These are phyloP conservation scores for Falco naumanni DNA, from an alignment of 2,797 vertebrate genomes.

Conservation along the genomic window DNA sequence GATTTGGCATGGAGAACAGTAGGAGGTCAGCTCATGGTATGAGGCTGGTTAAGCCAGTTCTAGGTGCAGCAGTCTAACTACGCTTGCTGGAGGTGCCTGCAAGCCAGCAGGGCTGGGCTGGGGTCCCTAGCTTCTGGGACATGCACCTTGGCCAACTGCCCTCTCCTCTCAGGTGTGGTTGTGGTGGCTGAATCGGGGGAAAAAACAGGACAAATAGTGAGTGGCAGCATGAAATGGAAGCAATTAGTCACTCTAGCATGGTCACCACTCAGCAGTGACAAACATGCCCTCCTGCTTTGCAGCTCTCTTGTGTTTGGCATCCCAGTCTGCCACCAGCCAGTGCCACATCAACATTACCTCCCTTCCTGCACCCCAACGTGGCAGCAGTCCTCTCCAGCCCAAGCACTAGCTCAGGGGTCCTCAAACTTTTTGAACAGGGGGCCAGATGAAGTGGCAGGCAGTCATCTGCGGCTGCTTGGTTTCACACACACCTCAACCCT, in stretches of 20 bases:
- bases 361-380: background rate
- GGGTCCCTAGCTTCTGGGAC: background rate
- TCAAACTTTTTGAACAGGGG: too few relatives aligned
- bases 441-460: too few relatives aligned
- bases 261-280: background rate
- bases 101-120: background rate
- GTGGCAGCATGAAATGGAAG: background rate
- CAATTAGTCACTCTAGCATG: fast-evolving
- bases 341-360: fast-evolving
- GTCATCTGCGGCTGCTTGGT: too few relatives aligned
- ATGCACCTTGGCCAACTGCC: background rate
- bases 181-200: background rate
- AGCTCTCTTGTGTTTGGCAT: background rate
- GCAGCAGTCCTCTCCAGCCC: background rate
- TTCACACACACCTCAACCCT: too few relatives aligned
- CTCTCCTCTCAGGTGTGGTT: background rate
- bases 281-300: background rate
- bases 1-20: background rate
- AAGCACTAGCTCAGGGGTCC: too few relatives aligned
- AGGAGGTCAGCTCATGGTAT: background rate
- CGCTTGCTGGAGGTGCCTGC: fast-evolving
- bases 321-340: background rate
- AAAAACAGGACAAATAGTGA: background rate
- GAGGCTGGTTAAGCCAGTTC: background rate
- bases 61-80: background rate